A percentile compares a stretch with the other conserved stretches of the same genome.
Evolutionary conservation across 1,140 invertebrate species (phyloP).

Genomic region (Luehdorfia chinensis): DNA sequence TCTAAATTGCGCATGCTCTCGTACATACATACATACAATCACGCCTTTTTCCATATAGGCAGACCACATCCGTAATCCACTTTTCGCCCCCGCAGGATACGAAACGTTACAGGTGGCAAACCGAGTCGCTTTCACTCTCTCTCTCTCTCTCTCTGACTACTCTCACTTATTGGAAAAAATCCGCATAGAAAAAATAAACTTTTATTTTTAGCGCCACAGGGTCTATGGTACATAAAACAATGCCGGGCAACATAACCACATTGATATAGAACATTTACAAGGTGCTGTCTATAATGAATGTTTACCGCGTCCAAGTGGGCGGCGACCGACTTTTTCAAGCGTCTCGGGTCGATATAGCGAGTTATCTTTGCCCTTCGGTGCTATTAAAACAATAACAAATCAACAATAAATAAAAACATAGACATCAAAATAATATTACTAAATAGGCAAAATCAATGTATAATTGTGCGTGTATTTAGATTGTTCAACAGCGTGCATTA

Average conservation of each 20-base stretch:
- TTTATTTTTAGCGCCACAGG: constrained; percentile 19
- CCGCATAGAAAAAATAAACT: no score
- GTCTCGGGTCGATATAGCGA: constrained; percentile 65
- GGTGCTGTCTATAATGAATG: constrained; percentile 41
- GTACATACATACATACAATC: no score
- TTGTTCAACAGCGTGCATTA: constrained; percentile 48
- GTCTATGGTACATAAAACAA: constrained; percentile 19
- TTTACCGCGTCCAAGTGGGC: constrained; percentile 66
- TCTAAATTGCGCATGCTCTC: no score
- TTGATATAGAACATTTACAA: constrained; percentile 40
- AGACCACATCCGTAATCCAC: no score
- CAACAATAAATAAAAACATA: constrained; percentile 27
- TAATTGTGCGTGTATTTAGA: constrained; percentile 19
- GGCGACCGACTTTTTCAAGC: constrained; percentile 63
- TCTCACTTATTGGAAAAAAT: no score
- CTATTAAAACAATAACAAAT: constrained; percentile 62
- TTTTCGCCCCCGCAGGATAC: no score
- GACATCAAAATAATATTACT: constrained; percentile 8
- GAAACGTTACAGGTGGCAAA: no score
- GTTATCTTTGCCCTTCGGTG: constrained; percentile 70
- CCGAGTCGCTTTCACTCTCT: no score
- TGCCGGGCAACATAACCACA: constrained; percentile 14
- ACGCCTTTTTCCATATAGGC: no score
- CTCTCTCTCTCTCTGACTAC: no score
- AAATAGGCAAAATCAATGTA: no score